phyloP scores from a whole-genome alignment of 2,888 invertebrate species.

The Eristalis pertinax region DNA sequence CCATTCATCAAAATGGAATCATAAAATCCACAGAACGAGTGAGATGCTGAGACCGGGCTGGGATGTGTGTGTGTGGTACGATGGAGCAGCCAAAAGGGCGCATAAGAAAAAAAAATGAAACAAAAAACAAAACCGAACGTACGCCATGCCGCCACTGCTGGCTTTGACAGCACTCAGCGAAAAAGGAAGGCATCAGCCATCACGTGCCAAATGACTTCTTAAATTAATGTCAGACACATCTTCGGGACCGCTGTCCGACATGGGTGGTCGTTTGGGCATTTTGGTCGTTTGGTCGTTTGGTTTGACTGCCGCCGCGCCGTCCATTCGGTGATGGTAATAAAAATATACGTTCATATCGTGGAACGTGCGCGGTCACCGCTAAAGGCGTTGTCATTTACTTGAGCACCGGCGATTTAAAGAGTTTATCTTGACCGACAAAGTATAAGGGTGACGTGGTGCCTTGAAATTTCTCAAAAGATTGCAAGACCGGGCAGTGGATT shows the following conservation, averaged over 20 bases:
- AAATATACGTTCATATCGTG: constrained; percentile 23
- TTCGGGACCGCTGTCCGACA: constrained; percentile 64
- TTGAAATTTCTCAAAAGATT: background rate
- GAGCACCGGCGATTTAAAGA: constrained; percentile 56
- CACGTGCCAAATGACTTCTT: constrained; percentile 72
- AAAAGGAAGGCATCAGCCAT: constrained; percentile 70
- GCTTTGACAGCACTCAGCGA: constrained; percentile 47
- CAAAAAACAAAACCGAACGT: background rate
- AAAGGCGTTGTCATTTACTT: constrained; percentile 69
- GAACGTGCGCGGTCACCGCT: constrained; percentile 30
- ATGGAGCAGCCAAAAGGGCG: constrained; percentile 24
- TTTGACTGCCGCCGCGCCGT: constrained; percentile 7
- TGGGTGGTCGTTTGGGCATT: constrained; percentile 56
- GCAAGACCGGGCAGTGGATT: background rate
- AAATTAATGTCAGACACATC: constrained; percentile 70
- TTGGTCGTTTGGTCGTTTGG: background rate
- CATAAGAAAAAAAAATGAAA: constrained; percentile 23
- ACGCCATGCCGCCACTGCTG: background rate
- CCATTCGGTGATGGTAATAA: constrained; percentile 59
- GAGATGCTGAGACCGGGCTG: background rate
- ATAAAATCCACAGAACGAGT: constrained; percentile 36
- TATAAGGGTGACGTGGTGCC: background rate
- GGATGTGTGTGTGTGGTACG: constrained; percentile 29
- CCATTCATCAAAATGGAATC: constrained; percentile 70
- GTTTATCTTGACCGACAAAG: constrained; percentile 43